Evolutionary conservation across 2,797 vertebrate species (phyloP), one percentile per base, ranked within the genome.

Genomic region (Hirundo rustica): DNA sequence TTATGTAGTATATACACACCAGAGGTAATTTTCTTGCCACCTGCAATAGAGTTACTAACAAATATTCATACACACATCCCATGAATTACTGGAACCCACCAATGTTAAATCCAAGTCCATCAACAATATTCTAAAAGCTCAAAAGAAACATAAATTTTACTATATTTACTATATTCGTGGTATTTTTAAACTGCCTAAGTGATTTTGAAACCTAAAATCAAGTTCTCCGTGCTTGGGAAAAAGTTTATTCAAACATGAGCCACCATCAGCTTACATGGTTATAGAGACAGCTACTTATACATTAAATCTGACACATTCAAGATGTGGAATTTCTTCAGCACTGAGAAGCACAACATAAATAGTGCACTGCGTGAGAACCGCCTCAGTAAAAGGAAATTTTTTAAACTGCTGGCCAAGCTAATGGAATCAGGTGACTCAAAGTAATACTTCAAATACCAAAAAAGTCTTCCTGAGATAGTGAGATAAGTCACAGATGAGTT

Each of bases 381-480:
- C 23, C 36, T n/a, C 68, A 34, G 54, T 16, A 51, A 83, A 91
- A 91, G 23, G 30, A 92, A 83, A 54, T 47, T 77, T 85, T 55
- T 47, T 36, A 5, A 88, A 74, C 57, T 54, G 54, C 81, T 75
- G 38, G 79, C 57, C 65, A 74, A 58, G 54, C 50, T 77, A 40
- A 67, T 67, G 74, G 67, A 85, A 92, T 64, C 67, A 53, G 30
- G 13, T 77, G 74, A 92, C 81, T 82, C 84, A 71, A 87, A 89
- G 44, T 6, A 76, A 54, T 91, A 73, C 50, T 91, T 87, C 44
- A 62, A 92, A 95, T 61, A 82, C 65, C 74, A 67, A 79, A 93
- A 74, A 74, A 62, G 55, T 79, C n/a, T 54, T 57, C 38, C 57
- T 30, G 60, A 7, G 4, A 44, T 38, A 66, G 20, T 58, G 6